A percentile compares a stretch with the other conserved stretches of the same genome.
Conservation (phyloP, 2,797 vertebrate species). For the Dendrocincla fuliginosa region DNA sequence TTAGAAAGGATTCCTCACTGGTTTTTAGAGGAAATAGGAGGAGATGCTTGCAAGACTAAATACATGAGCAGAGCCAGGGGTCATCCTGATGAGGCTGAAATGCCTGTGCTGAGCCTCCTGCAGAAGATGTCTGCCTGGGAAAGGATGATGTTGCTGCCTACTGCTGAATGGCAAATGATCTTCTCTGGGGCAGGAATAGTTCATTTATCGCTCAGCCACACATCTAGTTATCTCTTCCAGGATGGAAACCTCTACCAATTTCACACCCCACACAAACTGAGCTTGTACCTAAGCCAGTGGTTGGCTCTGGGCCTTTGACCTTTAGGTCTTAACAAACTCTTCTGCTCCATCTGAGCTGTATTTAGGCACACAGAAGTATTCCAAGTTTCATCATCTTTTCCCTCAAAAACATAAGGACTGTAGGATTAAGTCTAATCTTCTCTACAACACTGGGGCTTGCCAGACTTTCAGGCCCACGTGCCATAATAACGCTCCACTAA, state of each 20-base stretch:
- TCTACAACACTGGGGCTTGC: not conserved
- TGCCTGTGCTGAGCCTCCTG: not conserved
- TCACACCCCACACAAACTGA: not conserved
- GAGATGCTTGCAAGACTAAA: not conserved
- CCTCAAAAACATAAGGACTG: not conserved
- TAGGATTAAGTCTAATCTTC: not conserved
- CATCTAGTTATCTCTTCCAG: not conserved
- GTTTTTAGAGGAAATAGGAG: not conserved
- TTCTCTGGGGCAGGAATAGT: not conserved
- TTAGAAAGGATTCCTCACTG: not conserved
- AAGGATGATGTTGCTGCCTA: not conserved
- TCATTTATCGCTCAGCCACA: not conserved
- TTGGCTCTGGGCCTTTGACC: not conserved
- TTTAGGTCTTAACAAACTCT: not conserved
- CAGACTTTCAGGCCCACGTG: not conserved
- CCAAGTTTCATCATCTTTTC: not conserved
- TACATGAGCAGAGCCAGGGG: not conserved
- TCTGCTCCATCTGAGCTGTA: not conserved
- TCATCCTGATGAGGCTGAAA: not conserved
- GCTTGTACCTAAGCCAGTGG: not conserved
- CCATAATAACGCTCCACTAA: not conserved
- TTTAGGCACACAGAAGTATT: not conserved
- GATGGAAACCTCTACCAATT: not conserved
- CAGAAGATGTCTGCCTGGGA: not conserved
- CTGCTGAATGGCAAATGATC: not conserved